phyloP scores from a whole-genome alignment of 2,113 vertebrate species.

The Sylvietta virens region DNA sequence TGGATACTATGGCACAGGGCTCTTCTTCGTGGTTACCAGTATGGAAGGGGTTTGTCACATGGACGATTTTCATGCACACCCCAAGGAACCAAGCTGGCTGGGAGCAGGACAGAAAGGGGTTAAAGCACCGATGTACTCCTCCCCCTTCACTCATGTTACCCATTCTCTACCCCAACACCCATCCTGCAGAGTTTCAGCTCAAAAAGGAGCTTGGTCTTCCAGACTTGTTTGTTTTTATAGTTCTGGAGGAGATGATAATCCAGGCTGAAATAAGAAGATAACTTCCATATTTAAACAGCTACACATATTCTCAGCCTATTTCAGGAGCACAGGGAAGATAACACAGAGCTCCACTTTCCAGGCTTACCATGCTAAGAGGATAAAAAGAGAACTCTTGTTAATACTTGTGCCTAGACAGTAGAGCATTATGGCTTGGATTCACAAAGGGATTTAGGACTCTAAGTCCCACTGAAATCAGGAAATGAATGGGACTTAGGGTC shows the following conservation, averaged over 20 bases:
- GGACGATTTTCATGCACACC: not conserved
- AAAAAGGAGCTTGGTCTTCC: not conserved
- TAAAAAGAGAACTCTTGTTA: conserved; percentile 52
- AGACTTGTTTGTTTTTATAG: not conserved
- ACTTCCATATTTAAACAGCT: conserved; percentile 28
- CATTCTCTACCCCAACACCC: not conserved
- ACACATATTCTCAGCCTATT: conserved; percentile 36
- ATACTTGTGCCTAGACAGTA: conserved; percentile 43
- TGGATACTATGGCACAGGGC: not conserved
- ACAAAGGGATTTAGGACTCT: conserved; percentile 55
- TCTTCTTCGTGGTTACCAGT: not conserved
- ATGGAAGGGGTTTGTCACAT: not conserved
- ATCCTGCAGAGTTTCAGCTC: not conserved
- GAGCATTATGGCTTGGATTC: conserved; percentile 47
- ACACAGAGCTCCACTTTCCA: conserved; percentile 42
- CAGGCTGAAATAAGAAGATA: not conserved
- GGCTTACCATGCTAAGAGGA: conserved; percentile 56
- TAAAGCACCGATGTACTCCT: not conserved
- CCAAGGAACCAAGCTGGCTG: not conserved
- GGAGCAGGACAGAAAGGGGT: not conserved
- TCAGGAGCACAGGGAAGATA: conserved; percentile 35
- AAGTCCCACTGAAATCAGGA: conserved; percentile 51
- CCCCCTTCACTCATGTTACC: not conserved
- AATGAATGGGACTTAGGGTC: conserved; percentile 47
- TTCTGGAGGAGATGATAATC: not conserved